A percentile compares a stretch with the other conserved stretches of the same genome.
phyloP scores from a whole-genome alignment of 2,797 vertebrate genomes.

The Cynopterus sphinx region DNA sequence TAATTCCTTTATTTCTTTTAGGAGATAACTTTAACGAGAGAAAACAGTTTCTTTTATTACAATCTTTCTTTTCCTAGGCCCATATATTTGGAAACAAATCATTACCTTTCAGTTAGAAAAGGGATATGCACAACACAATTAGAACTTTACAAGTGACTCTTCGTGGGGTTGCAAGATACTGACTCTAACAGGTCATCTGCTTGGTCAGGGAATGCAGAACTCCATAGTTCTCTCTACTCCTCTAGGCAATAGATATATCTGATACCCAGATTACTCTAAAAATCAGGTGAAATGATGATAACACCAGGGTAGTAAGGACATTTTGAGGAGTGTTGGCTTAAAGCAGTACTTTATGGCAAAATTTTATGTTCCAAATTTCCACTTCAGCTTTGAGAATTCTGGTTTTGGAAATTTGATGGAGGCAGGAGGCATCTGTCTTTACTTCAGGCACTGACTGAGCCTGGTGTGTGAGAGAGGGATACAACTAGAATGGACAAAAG shows the following conservation, averaged over 20 bases:
- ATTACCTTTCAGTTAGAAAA: constrained; percentile 42
- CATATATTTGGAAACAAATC: constrained; percentile 47
- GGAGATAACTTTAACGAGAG: constrained; percentile 23
- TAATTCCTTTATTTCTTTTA: constrained; percentile 49
- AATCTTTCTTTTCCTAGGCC: constrained; percentile 9
- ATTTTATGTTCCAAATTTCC: constrained; percentile 19
- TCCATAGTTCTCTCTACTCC: neutral
- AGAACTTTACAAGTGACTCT: neutral
- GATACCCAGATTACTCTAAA: neutral
- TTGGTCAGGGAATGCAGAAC: neutral
- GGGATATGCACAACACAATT: neutral
- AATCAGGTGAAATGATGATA: neutral
- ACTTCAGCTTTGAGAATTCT: constrained; percentile 8
- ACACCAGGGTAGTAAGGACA: neutral
- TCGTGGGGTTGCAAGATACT: neutral
- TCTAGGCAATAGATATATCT: neutral
- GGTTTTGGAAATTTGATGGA: constrained; percentile 24
- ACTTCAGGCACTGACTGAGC: constrained; percentile 3
- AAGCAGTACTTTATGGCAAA: neutral
- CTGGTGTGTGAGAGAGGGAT: neutral
- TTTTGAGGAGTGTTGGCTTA: neutral
- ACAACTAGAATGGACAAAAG: neutral
- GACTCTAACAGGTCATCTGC: constrained; percentile 13
- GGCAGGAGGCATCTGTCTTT: neutral
- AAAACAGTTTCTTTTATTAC: constrained; percentile 1